These are phyloP conservation scores for Hippocampus guttulatus DNA, from an alignment of 2,113 vertebrate genomes.

Conservation along the genomic window DNA sequence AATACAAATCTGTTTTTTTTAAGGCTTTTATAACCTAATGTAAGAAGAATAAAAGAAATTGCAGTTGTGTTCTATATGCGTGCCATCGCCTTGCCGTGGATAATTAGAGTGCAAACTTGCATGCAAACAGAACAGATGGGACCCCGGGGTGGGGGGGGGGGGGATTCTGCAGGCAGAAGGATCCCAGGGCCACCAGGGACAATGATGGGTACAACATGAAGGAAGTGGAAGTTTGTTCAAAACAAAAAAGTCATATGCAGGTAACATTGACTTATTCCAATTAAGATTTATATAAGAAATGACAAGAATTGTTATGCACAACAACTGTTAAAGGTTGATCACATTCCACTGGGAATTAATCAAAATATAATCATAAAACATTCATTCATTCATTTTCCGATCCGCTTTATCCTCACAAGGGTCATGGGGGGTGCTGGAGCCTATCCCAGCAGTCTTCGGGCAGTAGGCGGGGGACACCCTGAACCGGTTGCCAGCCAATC, in stretches of 20 bases:
- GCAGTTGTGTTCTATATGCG: neutral
- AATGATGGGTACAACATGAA: conserved; percentile 15
- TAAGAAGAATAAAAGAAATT: neutral
- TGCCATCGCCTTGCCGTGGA: conserved; percentile 11
- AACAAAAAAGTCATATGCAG: neutral
- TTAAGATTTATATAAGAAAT: neutral
- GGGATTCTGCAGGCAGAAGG: conserved; percentile 41
- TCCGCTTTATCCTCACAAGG: too few relatives aligned
- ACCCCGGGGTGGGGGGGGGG: conserved; percentile 33
- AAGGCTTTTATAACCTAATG: neutral
- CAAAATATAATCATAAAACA: too few relatives aligned
- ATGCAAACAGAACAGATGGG: conserved; percentile 50
- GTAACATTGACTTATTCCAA: neutral
- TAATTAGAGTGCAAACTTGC: conserved; percentile 29
- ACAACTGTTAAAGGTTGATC: neutral
- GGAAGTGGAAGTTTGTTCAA: conserved; percentile 14
- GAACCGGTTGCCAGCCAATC: too few relatives aligned
- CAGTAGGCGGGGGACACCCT: too few relatives aligned
- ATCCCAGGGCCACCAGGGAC: conserved; percentile 40
- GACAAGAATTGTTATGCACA: neutral
- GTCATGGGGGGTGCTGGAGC: too few relatives aligned
- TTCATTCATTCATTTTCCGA: too few relatives aligned
- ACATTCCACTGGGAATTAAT: too few relatives aligned
- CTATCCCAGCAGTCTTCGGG: too few relatives aligned
- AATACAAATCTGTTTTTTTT: too few relatives aligned